Evolutionary conservation across 2,888 invertebrate species (phyloP), one percentile per base, ranked within the genome.

Genomic region (Camponotus fellah): DNA sequence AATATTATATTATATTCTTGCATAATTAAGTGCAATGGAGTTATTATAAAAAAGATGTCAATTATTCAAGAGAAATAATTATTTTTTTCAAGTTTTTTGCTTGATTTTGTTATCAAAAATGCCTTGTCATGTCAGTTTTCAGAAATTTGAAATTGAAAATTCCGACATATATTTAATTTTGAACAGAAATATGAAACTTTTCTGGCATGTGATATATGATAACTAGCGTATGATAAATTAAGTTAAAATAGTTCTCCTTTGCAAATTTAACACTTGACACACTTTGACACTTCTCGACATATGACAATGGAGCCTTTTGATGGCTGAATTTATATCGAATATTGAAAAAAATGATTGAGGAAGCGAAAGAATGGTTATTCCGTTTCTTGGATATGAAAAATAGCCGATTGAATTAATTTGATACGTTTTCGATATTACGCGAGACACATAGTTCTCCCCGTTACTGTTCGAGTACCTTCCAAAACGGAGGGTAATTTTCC

Each of bases 391-490:
- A 53, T 53, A n/a, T 53, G 17, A 53, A 8, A 53, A 53, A n/a
- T 53, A n/a, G n/a, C 49, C 0, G 49, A 53, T 53, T 8, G 8
- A 53, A 53, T 53, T n/a, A 53, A 53, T 53, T 69, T 34, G 9
- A 12, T 2, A 8, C 17, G 12, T 49, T 68, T 40, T 71, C 43
- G 37, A 12, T 12, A 3, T 0, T 26, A n/a, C 12, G 40, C n/a
- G 8, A 71, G 2, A 21, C 12, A 12, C 14, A 14, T 46, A 60
- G 60, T 14, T 56, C n/a, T 21, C 75, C 17, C 62, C 37, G 17
- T 72, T 58, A 76, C 34, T 76, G 49, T 37, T 49, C 8, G 79
- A 69, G 69, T 37, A 2, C 14, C 26, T 2, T 26, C 26, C 14
- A 32, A 26, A 17, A 53, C 37, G n/a, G n/a, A 17, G n/a, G 32